Percentiles rank a stretch among this genome's conserved stretches.
These are phyloP conservation scores for Elephantulus edwardii DNA, from an alignment of 2,113 vertebrate species.

Conservation along the genomic window DNA sequence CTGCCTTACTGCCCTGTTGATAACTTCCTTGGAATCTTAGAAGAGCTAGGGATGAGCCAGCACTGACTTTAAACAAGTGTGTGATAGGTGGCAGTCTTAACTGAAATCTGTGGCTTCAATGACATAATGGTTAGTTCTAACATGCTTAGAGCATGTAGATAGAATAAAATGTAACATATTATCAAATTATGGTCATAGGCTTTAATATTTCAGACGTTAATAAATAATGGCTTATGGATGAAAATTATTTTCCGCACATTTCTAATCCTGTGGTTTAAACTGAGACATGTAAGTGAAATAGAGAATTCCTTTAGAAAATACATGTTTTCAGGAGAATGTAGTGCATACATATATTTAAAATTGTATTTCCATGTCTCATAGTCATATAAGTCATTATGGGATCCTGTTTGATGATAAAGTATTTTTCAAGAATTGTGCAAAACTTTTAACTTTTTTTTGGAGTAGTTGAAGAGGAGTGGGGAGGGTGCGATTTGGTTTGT, in stretches of 20 bases:
- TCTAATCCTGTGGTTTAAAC: not conserved
- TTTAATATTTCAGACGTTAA: not conserved
- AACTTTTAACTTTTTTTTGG: not conserved
- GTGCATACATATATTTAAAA: not conserved
- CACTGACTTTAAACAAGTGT: slow-evolving; percentile 18
- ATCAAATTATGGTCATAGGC: not conserved
- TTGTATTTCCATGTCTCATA: not conserved
- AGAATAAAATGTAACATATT: not conserved
- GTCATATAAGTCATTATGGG: not conserved
- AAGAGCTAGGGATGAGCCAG: not conserved
- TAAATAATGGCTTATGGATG: not conserved
- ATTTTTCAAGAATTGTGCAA: not conserved
- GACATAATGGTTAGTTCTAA: not conserved
- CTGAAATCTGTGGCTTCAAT: slow-evolving; percentile 23
- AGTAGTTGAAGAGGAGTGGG: not conserved
- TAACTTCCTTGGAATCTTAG: not conserved
- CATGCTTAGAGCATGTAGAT: not conserved
- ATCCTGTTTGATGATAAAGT: not conserved
- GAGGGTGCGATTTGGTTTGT: not conserved
- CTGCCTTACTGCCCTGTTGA: not conserved
- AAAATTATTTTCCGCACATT: not conserved
- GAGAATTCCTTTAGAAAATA: slow-evolving; percentile 20
- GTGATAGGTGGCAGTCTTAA: slow-evolving; percentile 70
- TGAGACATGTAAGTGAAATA: not conserved
- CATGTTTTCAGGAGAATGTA: slow-evolving; percentile 3